phyloP scores from a whole-genome alignment of 1,140 invertebrate species.

The Arctopsyche grandis region DNA sequence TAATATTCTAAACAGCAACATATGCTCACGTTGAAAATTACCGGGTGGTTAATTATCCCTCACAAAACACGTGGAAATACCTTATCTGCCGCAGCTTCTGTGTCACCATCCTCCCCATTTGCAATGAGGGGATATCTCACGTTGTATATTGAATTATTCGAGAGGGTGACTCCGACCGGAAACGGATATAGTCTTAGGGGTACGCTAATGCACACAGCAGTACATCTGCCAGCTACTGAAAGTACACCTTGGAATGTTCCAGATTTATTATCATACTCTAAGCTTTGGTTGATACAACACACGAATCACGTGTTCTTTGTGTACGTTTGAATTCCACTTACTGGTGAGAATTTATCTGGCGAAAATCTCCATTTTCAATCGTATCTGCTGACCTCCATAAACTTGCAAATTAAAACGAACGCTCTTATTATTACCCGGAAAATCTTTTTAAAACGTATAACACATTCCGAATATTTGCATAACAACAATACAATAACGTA shows the following conservation, averaged over 20 bases:
- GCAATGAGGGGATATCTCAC: conserved; percentile 17
- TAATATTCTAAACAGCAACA: neutral
- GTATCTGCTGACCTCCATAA: too few species aligned
- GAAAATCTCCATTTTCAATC: too few species aligned
- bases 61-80: neutral
- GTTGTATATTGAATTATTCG: conserved; percentile 12
- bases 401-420: too few species aligned
- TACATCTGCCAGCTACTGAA: conserved; percentile 13
- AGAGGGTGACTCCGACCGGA: conserved; percentile 18
- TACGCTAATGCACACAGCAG: conserved; percentile 4
- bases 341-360: too few species aligned
- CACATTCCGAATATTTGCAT: neutral
- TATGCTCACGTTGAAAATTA: conserved; percentile 6
- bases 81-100: conserved; percentile 7
- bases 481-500: neutral
- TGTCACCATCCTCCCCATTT: conserved; percentile 2
- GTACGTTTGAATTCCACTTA: too few species aligned
- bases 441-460: neutral
- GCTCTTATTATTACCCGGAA: too few species aligned
- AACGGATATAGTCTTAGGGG: conserved; percentile 27
- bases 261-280: neutral
- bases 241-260: conserved; percentile 10
- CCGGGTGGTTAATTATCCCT: conserved; percentile 7
- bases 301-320: neutral
- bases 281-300: neutral